Evolutionary conservation across 2,113 vertebrate genomes (phyloP).

Genomic region (Argyrosomus japonicus): DNA sequence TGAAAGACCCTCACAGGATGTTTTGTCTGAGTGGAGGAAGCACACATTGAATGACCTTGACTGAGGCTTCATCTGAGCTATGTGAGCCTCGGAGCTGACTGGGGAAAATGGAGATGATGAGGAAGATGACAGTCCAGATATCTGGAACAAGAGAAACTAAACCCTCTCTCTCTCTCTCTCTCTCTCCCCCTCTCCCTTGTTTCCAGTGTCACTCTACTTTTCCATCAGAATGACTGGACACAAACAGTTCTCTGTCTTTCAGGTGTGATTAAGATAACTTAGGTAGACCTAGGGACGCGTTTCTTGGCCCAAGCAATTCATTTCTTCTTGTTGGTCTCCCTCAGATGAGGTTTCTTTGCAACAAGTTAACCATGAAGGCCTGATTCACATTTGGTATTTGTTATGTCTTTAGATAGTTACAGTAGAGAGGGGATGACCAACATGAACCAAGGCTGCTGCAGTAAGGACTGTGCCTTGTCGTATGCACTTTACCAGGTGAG

Average conservation of each 20-base stretch:
- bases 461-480: too few species aligned
- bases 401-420: too few species aligned
- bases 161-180: background rate
- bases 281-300: background rate
- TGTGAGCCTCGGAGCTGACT: slow-evolving; percentile 3
- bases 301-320: too few species aligned
- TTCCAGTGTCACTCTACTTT: background rate
- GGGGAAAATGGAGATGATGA: slow-evolving; percentile 1
- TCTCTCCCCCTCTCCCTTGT: background rate
- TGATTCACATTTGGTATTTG: too few species aligned
- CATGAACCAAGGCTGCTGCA: too few species aligned
- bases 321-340: too few species aligned
- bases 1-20: background rate
- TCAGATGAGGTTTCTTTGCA: too few species aligned
- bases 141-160: background rate
- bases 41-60: slow-evolving; percentile 11
- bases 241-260: background rate
- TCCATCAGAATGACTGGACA: background rate
- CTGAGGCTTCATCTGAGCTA: background rate
- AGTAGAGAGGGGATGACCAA: too few species aligned
- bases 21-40: background rate
- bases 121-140: slow-evolving; percentile 1
- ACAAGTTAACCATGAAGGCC: too few species aligned
- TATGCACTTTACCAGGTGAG: too few species aligned
- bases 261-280: background rate